These are phyloP conservation scores for Schmidtea mediterranea DNA, from an alignment of 1,140 invertebrate species.

Conservation along the genomic window DNA sequence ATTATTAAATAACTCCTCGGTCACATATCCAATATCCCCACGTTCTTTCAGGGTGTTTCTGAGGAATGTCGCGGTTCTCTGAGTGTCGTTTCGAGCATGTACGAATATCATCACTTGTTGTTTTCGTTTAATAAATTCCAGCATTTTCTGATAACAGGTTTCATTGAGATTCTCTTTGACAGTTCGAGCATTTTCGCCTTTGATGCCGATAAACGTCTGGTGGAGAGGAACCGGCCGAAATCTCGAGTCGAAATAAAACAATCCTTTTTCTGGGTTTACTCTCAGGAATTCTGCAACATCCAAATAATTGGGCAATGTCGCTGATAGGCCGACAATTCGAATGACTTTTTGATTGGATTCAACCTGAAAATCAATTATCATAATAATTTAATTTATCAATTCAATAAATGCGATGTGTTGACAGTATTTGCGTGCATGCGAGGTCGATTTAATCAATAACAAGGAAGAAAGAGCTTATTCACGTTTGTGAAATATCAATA, in stretches of 20 bases:
- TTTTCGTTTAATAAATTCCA: background rate
- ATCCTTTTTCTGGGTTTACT: conserved; percentile 64
- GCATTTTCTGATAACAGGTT: conserved; percentile 69
- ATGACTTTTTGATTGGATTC: conserved; percentile 87
- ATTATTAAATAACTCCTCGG: background rate
- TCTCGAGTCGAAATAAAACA: conserved; percentile 87
- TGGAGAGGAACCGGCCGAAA: conserved; percentile 80
- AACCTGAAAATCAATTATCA: too few relatives aligned
- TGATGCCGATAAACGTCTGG: conserved; percentile 40
- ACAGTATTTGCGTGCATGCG: background rate
- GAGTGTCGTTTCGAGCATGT: conserved; percentile 78
- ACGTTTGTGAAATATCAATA: too few relatives aligned
- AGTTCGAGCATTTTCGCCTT: conserved; percentile 43
- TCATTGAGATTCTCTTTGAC: conserved; percentile 61
- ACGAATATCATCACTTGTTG: conserved; percentile 83
- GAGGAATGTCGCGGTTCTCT: conserved; percentile 45
- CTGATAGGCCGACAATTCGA: conserved; percentile 79
- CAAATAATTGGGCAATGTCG: conserved; percentile 84
- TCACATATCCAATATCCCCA: conserved; percentile 17
- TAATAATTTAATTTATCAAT: conserved; percentile 9
- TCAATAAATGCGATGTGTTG: background rate
- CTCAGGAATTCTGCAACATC: conserved; percentile 77
- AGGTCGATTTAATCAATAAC: too few relatives aligned
- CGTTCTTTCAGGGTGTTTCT: conserved; percentile 21
- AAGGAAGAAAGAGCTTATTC: too few relatives aligned